Percentiles rank a stretch among this genome's conserved stretches.
Conservation (phyloP, 2,797 vertebrate species). For the Ptychadena robeensis region DNA sequence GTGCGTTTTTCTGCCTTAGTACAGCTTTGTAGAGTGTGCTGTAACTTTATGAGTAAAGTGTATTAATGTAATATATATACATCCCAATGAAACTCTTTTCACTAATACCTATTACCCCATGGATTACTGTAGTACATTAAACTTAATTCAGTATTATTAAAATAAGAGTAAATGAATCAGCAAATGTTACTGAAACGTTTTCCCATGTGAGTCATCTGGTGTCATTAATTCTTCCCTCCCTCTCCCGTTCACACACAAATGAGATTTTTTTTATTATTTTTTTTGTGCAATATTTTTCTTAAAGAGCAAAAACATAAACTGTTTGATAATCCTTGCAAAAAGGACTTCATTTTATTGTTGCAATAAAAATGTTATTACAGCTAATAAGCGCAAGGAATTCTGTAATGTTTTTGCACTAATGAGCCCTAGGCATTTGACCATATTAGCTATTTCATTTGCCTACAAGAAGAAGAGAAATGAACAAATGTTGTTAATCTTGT, state of each 20-base stretch:
- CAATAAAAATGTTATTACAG: slow-evolving; percentile 62
- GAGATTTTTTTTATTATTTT: slow-evolving; percentile 60
- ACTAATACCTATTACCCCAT: slow-evolving; percentile 51
- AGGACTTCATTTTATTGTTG: slow-evolving; percentile 46
- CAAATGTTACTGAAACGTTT: slow-evolving; percentile 67
- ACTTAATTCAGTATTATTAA: slow-evolving; percentile 64
- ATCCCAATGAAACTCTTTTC: slow-evolving; percentile 20
- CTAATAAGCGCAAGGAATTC: slow-evolving; percentile 61
- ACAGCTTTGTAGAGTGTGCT: neutral
- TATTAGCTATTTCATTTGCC: slow-evolving; percentile 58
- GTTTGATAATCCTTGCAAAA: slow-evolving; percentile 63
- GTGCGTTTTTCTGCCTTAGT: neutral
- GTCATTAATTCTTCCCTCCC: slow-evolving; percentile 64
- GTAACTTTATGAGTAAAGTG: neutral
- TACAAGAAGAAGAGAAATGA: slow-evolving; percentile 50
- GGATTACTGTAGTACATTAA: slow-evolving; percentile 61
- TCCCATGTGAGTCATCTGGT: slow-evolving; percentile 64
- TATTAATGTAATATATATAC: slow-evolving; percentile 25
- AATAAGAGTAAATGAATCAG: slow-evolving; percentile 70
- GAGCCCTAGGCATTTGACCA: slow-evolving; percentile 58
- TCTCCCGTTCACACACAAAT: slow-evolving; percentile 68
- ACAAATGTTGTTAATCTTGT: slow-evolving; percentile 61
- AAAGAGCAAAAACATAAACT: slow-evolving; percentile 61
- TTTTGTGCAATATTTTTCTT: slow-evolving; percentile 63
- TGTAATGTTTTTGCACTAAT: slow-evolving; percentile 61